These are phyloP conservation scores for Volucella inanis DNA, from an alignment of 2,888 invertebrate species.

Conservation along the genomic window DNA sequence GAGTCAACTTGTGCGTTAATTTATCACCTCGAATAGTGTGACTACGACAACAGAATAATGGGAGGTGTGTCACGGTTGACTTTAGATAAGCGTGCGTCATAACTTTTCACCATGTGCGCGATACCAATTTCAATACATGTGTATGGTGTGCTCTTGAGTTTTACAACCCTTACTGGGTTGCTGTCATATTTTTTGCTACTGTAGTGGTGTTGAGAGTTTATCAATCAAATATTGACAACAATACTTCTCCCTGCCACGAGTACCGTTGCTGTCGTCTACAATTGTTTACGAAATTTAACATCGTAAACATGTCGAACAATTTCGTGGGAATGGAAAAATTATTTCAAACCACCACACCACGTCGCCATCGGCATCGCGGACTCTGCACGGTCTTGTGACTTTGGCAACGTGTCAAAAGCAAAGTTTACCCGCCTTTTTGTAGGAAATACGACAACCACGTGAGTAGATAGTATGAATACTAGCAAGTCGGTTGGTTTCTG, in stretches of 20 bases:
- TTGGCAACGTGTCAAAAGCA: slow-evolving; percentile 48
- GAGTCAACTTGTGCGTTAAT: neutral
- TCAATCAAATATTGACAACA: slow-evolving; percentile 22
- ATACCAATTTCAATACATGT: neutral
- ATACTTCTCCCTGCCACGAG: slow-evolving; percentile 5
- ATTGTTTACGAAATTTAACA: slow-evolving; percentile 16
- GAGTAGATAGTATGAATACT: neutral
- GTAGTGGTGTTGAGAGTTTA: slow-evolving; percentile 18
- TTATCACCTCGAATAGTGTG: neutral
- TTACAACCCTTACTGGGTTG: no score
- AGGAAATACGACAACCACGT: slow-evolving; percentile 43
- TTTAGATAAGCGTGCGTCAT: slow-evolving; percentile 22
- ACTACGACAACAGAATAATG: slow-evolving; percentile 28
- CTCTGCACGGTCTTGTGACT: slow-evolving; percentile 53
- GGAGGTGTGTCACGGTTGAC: slow-evolving; percentile 47
- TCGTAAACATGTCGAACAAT: slow-evolving; percentile 13
- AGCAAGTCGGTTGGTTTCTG: neutral
- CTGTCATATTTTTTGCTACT: neutral
- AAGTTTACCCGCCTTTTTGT: slow-evolving; percentile 37
- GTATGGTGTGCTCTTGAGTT: no score
- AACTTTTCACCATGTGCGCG: slow-evolving; percentile 1
- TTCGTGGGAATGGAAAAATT: slow-evolving; percentile 16
- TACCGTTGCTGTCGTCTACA: neutral
- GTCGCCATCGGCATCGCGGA: neutral
- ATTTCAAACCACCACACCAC: neutral